These are phyloP conservation scores for Cosmorhoe ocellata DNA, from an alignment of 2,888 invertebrate species.

Conservation along the genomic window DNA sequence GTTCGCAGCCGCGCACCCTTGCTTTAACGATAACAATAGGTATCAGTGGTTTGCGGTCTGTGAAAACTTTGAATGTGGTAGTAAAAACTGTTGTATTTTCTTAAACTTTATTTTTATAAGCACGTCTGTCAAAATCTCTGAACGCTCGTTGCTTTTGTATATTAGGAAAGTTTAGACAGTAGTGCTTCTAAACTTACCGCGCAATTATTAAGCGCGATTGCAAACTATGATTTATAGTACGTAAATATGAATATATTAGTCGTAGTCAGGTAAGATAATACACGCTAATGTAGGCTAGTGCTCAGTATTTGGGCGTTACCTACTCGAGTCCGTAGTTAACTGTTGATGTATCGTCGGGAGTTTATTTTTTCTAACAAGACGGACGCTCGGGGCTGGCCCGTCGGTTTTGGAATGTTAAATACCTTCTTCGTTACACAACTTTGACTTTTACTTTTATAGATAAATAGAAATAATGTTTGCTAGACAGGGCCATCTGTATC, in stretches of 20 bases:
- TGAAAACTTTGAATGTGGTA: background rate
- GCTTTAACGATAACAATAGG: constrained; percentile 44
- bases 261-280: constrained; percentile 14
- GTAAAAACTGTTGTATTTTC: no score
- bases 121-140: no score
- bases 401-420: constrained; percentile 60
- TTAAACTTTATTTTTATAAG: no score
- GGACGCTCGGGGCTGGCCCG: constrained; percentile 41
- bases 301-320: constrained; percentile 18
- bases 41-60: constrained; percentile 35
- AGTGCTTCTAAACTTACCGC: constrained; percentile 1
- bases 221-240: constrained; percentile 14
- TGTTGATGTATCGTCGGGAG: constrained; percentile 52
- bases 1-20: constrained; percentile 42
- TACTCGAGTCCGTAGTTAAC: constrained; percentile 49
- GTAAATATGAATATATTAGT: constrained; percentile 18
- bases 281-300: constrained; percentile 12
- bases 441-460: constrained; percentile 35
- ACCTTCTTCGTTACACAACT: constrained; percentile 52
- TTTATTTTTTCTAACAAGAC: constrained; percentile 60
- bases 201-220: constrained; percentile 8
- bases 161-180: background rate
- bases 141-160: no score
- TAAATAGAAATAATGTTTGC: background rate
- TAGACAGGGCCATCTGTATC: no score